Evolutionary conservation across 1,140 invertebrate species (phyloP).

Genomic region (Bombus difficillimus): DNA sequence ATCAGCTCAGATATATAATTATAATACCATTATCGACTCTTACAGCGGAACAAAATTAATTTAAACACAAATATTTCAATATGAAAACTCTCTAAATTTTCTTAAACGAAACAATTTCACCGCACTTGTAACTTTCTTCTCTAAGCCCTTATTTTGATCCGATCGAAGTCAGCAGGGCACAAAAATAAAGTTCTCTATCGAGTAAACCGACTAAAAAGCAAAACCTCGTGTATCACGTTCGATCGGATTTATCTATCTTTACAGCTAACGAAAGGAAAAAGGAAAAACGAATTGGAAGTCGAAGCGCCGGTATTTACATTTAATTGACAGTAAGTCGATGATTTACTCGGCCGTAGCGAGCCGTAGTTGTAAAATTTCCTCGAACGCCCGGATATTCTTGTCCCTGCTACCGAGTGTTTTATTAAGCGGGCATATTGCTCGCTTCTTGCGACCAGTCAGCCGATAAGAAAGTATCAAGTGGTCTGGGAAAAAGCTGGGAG

Average conservation of each 20-base stretch:
- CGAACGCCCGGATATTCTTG: constrained; percentile 5
- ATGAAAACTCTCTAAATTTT: too few relatives aligned
- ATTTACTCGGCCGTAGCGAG: neutral
- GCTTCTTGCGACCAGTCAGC: constrained; percentile 16
- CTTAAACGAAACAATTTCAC: too few relatives aligned
- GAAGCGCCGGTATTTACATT: neutral
- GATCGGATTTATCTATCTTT: neutral
- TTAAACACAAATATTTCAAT: neutral
- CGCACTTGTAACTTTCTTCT: neutral
- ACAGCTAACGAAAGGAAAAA: neutral
- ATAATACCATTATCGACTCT: too few relatives aligned
- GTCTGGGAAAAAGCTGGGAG: constrained; percentile 21
- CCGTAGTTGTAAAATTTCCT: neutral
- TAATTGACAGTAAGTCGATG: constrained; percentile 10
- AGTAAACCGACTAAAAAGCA: neutral
- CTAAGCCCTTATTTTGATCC: neutral
- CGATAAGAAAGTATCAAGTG: constrained; percentile 28
- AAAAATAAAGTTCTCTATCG: neutral
- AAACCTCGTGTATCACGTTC: neutral
- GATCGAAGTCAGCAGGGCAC: neutral
- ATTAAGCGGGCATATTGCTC: constrained; percentile 17
- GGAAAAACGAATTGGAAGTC: neutral
- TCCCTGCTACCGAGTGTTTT: neutral
- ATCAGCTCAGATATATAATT: too few relatives aligned
- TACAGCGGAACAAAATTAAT: neutral